Percentiles rank a stretch among this genome's conserved stretches.
Evolutionary conservation across 2,113 vertebrate species (phyloP).

Genomic region (Paramormyrops kingsleyae): DNA sequence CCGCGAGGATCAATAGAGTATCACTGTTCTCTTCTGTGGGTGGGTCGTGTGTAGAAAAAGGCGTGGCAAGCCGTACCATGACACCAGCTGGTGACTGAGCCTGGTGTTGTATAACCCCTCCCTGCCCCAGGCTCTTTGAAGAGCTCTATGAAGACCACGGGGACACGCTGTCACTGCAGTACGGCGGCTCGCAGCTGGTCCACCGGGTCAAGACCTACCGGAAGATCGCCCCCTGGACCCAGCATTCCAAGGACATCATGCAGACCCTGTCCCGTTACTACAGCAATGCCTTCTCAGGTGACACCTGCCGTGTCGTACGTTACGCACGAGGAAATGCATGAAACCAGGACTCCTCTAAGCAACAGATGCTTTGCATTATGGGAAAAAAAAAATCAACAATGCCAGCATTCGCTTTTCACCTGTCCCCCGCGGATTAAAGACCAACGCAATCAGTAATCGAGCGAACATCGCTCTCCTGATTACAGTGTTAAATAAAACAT

Average conservation of each 20-base stretch:
- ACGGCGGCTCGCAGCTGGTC: slow-evolving; percentile 94
- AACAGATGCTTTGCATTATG: not conserved
- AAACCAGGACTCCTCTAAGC: not conserved
- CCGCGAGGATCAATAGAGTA: not conserved
- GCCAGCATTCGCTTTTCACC: not conserved
- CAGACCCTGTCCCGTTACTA: slow-evolving; percentile 93
- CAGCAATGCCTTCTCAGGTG: slow-evolving; percentile 96
- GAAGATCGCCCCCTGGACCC: slow-evolving; percentile 96
- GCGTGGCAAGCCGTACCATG: not conserved
- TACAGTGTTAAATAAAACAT: not conserved
- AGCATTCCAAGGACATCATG: slow-evolving; percentile 98
- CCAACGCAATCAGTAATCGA: not conserved
- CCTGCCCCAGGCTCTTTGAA: slow-evolving; percentile 79
- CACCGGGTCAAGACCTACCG: slow-evolving; percentile 96
- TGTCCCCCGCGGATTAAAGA: not conserved
- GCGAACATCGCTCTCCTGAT: not conserved
- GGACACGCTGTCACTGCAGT: slow-evolving; percentile 92
- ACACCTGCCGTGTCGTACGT: not conserved
- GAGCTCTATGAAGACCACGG: slow-evolving; percentile 97
- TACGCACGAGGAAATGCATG: not conserved
- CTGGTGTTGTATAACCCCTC: not conserved
- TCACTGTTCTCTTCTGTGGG: not conserved
- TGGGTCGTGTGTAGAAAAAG: not conserved
- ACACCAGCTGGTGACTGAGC: not conserved
- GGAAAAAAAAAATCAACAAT: not conserved